Base-by-base conservation (phyloP, 53 echinoderm and acorn worm genomes). In the Mesocentrotus franciscanus region DNA sequence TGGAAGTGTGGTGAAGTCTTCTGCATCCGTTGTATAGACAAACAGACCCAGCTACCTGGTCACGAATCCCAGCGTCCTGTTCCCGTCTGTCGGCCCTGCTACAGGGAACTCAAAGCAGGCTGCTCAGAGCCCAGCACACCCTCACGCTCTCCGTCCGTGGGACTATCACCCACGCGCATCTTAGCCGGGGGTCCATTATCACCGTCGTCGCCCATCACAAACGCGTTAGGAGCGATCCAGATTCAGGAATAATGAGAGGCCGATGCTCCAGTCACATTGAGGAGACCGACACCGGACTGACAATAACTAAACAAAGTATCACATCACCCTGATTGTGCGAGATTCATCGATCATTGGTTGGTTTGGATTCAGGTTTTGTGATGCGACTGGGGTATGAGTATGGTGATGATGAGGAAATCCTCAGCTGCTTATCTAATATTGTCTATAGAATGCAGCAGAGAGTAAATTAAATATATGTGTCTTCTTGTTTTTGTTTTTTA, bases 1-100 rank as follows among this genome's bases (percentile, higher is more conserved):
- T 99, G 99, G 99, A 96, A 96, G 95, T 99, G 99, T 71, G 99
- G 99, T 62, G 95, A 98, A 17, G 98, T 99, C 17, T 99, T 98
- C 97, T 99, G 99, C 95, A 99, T 98, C 92, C 96, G 99, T 3
- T 99, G 99, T 95, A 99, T 99, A 57, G 99, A 99, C 98, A 99
- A 99, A 87, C 99, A 99, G 94, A 99, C 99, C n/a, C 95, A 95
- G 15, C 96, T 99, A 20, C 99, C 99, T 22, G 99, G 99, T 81
- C 99, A 99, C 94, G 98, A 96, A 92, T 99, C 98, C 9, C 98
- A 99, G 95, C 97, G 99, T 71, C 99, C 99, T 9, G 97, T 98
- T 57, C 97, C 99, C 2, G 99, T 99, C 42, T 99, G 99, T 92
- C 91, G 98, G 85, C 98, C 97, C 22, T 99, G 99, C 95, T 99